Evolutionary conservation across 2,888 invertebrate species (phyloP).

Genomic region (Scaptomyza caliginosa): DNA sequence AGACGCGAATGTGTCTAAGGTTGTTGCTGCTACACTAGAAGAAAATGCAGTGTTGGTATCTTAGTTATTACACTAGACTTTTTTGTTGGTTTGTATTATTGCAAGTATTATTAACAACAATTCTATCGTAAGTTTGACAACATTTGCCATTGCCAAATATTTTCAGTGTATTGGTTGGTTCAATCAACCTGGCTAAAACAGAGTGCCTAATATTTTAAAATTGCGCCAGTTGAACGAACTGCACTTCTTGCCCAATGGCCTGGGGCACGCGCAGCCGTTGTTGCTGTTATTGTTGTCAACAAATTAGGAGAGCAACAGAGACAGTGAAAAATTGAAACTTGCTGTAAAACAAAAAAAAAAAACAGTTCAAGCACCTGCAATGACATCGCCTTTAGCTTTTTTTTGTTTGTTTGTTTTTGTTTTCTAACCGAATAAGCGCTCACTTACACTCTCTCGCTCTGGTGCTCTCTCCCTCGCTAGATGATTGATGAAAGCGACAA

Average conservation of each 20-base stretch:
- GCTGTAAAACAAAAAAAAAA: constrained; percentile 42
- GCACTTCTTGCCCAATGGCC: constrained; percentile 45
- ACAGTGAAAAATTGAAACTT: constrained; percentile 14
- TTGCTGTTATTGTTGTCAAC: constrained; percentile 5
- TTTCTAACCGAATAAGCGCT: not conserved
- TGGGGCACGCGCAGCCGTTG: constrained; percentile 49
- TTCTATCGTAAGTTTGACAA: not conserved
- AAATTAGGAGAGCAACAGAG: constrained; percentile 20
- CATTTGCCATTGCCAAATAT: not conserved
- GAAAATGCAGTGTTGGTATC: not conserved
- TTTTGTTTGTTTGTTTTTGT: constrained; percentile 7
- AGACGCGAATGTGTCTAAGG: constrained; percentile 34
- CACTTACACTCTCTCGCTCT: not conserved
- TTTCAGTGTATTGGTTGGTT: constrained; percentile 22
- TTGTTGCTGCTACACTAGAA: constrained; percentile 17
- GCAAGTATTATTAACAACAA: too few species aligned
- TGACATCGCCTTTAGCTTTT: constrained; percentile 21
- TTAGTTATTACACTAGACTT: too few species aligned
- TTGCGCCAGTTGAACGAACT: constrained; percentile 57
- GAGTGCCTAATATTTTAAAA: constrained; percentile 51
- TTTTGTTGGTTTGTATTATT: too few species aligned
- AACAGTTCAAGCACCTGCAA: constrained; percentile 55
- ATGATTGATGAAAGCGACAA: constrained; percentile 8
- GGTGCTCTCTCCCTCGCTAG: not conserved
- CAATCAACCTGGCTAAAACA: constrained; percentile 41